Evolutionary conservation across 2,113 vertebrate species (phyloP), one percentile per base, ranked within the genome.

Genomic region (Marmota monax): DNA sequence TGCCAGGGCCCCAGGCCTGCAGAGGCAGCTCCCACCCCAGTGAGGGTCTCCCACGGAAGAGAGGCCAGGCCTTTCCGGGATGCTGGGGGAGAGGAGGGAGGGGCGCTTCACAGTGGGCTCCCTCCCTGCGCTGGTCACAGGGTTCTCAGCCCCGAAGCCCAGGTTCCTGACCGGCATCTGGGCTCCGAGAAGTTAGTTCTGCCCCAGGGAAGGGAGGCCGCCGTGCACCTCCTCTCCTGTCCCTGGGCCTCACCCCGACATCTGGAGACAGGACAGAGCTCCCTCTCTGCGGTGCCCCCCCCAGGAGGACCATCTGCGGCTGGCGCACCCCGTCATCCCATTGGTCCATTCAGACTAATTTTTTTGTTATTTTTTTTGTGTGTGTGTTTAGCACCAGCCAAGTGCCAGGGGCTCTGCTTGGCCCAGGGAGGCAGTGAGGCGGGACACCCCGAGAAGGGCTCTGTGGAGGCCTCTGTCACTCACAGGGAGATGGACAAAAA

Each of bases 101-200:
- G 4, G 32, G n/a, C 42, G 37, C 45, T 51, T 5, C 0, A 1
- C 45, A 13, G 1, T 12, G 39, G 5, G 34, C 10, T 53, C 4
- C 51, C 51, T 22, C 91, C 67, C 63, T 65, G 84, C 70, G 2
- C 14, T 34, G 10, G 32, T 29, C 25, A 16, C 16, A 45, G 45
- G 42, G 51, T 58, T 84, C 16, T 16, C 2, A 4, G 80, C 34
- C 77, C 39, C 45, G 29, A 84, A 85, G 34, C n/a, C 51, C 34
- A 39, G 10, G 51, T 1, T 5, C 25, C 18, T 1, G 27, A 5
- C 0, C 22, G 1, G 45, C 45, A 45, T 8, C 45, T 8, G 6
- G 42, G 42, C 42, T 7, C 42, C 1, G 1, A 45, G 42, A 45
- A 45, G 42, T 45, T 45, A 1, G 42, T 6, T 45, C 42, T 45